phyloP scores from a whole-genome alignment of 2,888 invertebrate genomes.

The Euzophera pinguis region DNA sequence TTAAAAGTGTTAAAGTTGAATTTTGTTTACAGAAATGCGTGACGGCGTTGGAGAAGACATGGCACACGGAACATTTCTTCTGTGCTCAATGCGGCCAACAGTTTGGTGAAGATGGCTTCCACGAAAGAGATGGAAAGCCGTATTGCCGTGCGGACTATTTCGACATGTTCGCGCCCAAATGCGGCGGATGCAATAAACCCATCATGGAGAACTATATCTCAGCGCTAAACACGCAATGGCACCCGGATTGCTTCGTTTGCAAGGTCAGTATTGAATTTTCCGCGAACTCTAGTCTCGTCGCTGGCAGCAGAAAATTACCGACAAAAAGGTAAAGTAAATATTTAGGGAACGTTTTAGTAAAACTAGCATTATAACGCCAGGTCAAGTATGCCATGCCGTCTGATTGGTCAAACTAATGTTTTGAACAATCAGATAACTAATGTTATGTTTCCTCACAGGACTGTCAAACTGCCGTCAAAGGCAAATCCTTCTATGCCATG shows the following conservation, averaged over 20 bases:
- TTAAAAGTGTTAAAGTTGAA: slow-evolving; percentile 28
- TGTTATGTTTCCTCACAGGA: slow-evolving; percentile 83
- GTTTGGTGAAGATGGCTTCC: slow-evolving; percentile 98
- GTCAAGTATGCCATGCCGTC: slow-evolving; percentile 49
- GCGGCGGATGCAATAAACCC: slow-evolving; percentile 96
- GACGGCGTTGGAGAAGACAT: slow-evolving; percentile 97
- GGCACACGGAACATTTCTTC: slow-evolving; percentile 99
- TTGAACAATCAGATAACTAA: slow-evolving; percentile 35
- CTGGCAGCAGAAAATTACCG: slow-evolving; percentile 15
- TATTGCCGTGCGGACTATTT: slow-evolving; percentile 98
- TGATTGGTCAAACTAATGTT: slow-evolving; percentile 27
- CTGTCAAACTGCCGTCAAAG: slow-evolving; percentile 94
- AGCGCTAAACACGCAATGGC: slow-evolving; percentile 98
- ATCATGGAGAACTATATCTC: slow-evolving; percentile 99
- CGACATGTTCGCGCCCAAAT: slow-evolving; percentile 98
- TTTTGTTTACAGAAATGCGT: slow-evolving; percentile 93
- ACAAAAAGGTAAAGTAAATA: slow-evolving; percentile 25
- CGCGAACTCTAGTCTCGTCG: background rate
- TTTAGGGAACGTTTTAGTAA: slow-evolving; percentile 12
- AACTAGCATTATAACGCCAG: slow-evolving; percentile 42
- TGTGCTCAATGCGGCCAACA: slow-evolving; percentile 98
- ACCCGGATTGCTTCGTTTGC: slow-evolving; percentile 99
- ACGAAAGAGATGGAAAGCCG: slow-evolving; percentile 96
- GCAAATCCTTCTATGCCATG: slow-evolving; percentile 98
- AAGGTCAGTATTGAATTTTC: slow-evolving; percentile 85